Evolutionary conservation across 2,888 invertebrate species (phyloP).

Genomic region (Drosophila basisetae): DNA sequence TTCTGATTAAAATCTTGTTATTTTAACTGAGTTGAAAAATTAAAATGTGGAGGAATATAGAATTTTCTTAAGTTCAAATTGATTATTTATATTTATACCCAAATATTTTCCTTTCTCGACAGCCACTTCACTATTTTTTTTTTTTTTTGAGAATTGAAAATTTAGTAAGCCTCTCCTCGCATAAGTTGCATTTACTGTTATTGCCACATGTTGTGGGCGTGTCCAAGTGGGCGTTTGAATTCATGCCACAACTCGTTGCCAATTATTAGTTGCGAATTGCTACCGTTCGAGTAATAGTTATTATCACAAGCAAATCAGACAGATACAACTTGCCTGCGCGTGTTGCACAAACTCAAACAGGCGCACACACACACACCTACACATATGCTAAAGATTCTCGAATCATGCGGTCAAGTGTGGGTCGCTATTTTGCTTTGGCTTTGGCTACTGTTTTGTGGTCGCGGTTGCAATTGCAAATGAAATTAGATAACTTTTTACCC

Average conservation of each 20-base stretch:
- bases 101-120: not conserved
- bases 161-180: constrained; percentile 1
- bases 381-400: constrained; percentile 16
- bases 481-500: not conserved
- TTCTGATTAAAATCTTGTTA: not conserved
- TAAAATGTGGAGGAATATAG: not conserved
- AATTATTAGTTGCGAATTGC: constrained; percentile 59
- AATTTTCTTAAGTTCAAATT: not conserved
- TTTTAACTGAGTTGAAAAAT: not conserved
- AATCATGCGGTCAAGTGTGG: constrained; percentile 62
- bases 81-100: not conserved
- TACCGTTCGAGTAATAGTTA: constrained; percentile 51
- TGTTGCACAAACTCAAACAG: constrained; percentile 15
- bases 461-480: constrained; percentile 27
- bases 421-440: constrained; percentile 20
- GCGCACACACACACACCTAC: not conserved
- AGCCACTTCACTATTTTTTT: not conserved
- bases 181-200: constrained; percentile 18
- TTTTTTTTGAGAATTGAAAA: not conserved
- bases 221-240: constrained; percentile 58
- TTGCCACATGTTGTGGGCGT: constrained; percentile 50
- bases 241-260: constrained; percentile 32
- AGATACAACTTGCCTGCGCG: constrained; percentile 37
- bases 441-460: constrained; percentile 58
- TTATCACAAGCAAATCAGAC: constrained; percentile 32